Conservation (phyloP, 2,113 vertebrate species). For the Perognathus longimembris region DNA sequence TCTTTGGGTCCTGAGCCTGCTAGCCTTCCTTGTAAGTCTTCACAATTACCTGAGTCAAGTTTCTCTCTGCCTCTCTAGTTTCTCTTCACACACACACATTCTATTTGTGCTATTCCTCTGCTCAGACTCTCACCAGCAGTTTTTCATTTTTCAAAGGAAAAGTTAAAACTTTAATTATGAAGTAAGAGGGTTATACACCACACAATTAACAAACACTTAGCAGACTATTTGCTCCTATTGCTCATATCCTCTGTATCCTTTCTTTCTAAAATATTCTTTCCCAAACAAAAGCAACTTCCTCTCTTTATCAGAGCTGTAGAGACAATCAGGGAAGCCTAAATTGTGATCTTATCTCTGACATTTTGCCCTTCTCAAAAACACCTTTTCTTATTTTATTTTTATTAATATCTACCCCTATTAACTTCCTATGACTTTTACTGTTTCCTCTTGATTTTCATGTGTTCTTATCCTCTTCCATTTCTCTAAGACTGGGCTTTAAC, state of each 20-base stretch:
- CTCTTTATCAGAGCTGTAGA: background rate
- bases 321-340: background rate
- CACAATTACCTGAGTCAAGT: background rate
- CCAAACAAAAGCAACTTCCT: background rate
- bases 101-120: too few species aligned
- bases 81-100: too few species aligned
- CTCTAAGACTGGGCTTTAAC: background rate
- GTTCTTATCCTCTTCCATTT: background rate
- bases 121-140: too few species aligned
- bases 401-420: background rate
- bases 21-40: too few species aligned
- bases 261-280: background rate
- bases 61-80: background rate
- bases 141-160: too few species aligned
- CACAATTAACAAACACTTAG: background rate
- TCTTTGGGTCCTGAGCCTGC: background rate
- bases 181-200: too few species aligned
- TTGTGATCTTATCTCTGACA: background rate
- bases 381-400: too few species aligned
- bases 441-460: background rate
- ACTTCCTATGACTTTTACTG: background rate
- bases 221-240: background rate
- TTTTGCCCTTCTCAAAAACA: too few species aligned
- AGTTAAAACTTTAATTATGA: too few species aligned
- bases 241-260: too few species aligned